These are phyloP conservation scores for Phylloscopus collybita DNA, from an alignment of 2,797 vertebrate genomes.

Conservation along the genomic window DNA sequence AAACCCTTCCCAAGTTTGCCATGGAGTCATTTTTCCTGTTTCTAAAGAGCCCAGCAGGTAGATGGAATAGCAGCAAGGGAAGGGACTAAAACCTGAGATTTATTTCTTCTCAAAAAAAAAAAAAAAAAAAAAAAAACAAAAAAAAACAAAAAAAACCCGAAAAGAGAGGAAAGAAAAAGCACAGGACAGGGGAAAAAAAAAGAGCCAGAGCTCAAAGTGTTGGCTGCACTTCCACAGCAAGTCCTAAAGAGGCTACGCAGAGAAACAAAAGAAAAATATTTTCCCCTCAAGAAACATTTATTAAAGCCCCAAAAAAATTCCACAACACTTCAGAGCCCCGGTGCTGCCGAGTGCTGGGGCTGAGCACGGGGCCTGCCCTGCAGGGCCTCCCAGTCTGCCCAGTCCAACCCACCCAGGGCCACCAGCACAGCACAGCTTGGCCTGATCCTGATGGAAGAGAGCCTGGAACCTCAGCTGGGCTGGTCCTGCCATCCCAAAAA, in stretches of 20 bases:
- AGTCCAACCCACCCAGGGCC: not conserved
- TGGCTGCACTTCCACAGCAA: conserved; percentile 44
- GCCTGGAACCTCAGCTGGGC: not conserved
- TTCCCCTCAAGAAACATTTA: conserved; percentile 55
- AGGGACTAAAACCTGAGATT: conserved; percentile 43
- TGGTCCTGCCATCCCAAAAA: not conserved
- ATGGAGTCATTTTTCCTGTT: not conserved
- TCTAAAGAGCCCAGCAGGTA: not conserved
- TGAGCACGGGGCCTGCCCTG: not conserved
- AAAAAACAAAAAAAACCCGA: not conserved
- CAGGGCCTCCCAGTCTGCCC: not conserved
- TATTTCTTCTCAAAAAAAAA: not conserved
- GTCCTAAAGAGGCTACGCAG: conserved; percentile 33
- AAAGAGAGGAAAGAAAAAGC: not conserved
- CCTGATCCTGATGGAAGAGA: not conserved
- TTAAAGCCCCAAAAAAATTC: conserved; percentile 29
- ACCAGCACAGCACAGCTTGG: not conserved
- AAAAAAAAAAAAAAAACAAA: not conserved
- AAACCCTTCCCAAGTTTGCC: not conserved
- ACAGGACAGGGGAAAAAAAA: not conserved
- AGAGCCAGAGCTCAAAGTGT: not conserved
- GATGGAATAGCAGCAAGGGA: conserved; percentile 33
- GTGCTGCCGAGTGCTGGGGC: not conserved
- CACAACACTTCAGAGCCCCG: not conserved
- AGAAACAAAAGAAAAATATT: conserved; percentile 61